Evolutionary conservation across 2,888 invertebrate species (phyloP).

Genomic region (Euzetes globulus): DNA sequence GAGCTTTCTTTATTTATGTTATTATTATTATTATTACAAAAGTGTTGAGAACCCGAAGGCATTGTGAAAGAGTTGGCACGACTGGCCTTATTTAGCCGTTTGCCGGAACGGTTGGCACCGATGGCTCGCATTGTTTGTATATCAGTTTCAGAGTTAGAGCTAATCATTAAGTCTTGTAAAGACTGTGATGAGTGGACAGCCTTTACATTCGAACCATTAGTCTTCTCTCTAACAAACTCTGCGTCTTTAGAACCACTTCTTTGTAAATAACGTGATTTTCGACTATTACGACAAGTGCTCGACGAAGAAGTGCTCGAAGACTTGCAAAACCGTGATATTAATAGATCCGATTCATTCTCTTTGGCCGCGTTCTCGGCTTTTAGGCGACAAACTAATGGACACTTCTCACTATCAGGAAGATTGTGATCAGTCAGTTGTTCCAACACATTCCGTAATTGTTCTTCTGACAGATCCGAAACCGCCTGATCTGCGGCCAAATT

Average conservation of each 20-base stretch:
- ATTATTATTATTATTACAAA: slow-evolving; percentile 14
- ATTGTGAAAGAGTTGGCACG: slow-evolving; percentile 33
- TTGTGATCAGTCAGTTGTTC: slow-evolving; percentile 37
- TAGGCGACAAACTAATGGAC: slow-evolving; percentile 35
- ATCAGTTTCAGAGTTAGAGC: neutral
- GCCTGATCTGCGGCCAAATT: slow-evolving; percentile 19
- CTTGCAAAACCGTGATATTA: slow-evolving; percentile 5
- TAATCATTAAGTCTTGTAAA: slow-evolving; percentile 22
- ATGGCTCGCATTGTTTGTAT: neutral
- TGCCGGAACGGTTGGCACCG: slow-evolving; percentile 17
- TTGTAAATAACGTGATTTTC: slow-evolving; percentile 9
- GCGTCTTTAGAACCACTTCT: slow-evolving; percentile 15
- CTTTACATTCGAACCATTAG: slow-evolving; percentile 2
- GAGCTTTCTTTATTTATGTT: neutral
- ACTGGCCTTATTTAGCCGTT: slow-evolving; percentile 18
- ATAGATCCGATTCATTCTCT: slow-evolving; percentile 10
- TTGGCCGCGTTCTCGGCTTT: slow-evolving; percentile 22
- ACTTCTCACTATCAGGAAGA: slow-evolving; percentile 34
- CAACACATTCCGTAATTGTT: slow-evolving; percentile 34
- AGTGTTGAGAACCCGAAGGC: neutral
- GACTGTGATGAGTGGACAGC: slow-evolving; percentile 26
- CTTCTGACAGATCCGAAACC: slow-evolving; percentile 28
- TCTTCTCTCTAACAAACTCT: neutral
- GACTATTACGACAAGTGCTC: neutral
- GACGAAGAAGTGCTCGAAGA: neutral